Base-by-base conservation (phyloP, 2,113 vertebrate genomes). In the Atlantisia rogersi region DNA sequence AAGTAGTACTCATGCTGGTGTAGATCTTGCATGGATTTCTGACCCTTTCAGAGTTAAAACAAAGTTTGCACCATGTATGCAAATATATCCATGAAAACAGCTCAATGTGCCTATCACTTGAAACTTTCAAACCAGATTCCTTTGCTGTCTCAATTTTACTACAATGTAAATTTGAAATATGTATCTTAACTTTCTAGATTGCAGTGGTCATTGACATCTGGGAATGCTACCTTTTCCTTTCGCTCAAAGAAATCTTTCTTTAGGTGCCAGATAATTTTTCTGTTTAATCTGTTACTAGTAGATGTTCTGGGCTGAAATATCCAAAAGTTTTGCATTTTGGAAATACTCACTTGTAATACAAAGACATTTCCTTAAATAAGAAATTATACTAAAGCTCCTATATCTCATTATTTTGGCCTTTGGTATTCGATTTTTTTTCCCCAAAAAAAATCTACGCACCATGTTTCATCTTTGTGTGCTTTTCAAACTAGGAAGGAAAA, bases 381-480 rank as follows among this genome's bases (percentile, higher is more conserved):
- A 62, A 85, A 69, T 5, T 25, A 1, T 44, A 32, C 21, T 65
- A 70, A 82, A 82, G 1, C 14, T 42, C 12, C 6, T 58, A 48
- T 10, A 50, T 60, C 14, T 65, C 13, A 20, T 50, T 21, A 9
- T 21, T 76, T 85, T 60, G 15, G 12, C 15, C 10, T 71, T 52
- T 52, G 8, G 4, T 82, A 8, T 28, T 46, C 6, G 32, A 1
- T 25, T 55, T 35, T 39, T 71, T 64, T 4, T 0, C 29, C 1
- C 12, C 15, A 16, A 16, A 44, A 3, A 12, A 65, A 42, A 48
- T 46, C 40, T 50, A 5, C 55, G 26, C 7, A 59, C 5, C 0
- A 0, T 37, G 11, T 32, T 94, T 84, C 32, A 74, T 3, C 40
- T 83, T 74, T 22, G 28, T 15, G 5, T 82, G 32, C 15, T 81